Conservation (phyloP, 23 tunicate species). For the Corella eumyota region DNA sequence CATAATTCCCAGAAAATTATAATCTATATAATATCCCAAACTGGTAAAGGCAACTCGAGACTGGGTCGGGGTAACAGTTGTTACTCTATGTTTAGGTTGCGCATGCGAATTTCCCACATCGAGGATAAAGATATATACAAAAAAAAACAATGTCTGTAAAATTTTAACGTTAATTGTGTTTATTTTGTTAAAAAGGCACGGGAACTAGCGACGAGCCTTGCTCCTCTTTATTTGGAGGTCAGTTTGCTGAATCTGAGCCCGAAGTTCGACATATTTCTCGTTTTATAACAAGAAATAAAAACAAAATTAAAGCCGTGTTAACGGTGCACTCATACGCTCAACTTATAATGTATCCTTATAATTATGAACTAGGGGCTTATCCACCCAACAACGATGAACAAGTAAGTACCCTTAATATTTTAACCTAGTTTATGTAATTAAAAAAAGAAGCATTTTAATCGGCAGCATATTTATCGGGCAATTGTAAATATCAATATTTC, state of each 20-base stretch:
- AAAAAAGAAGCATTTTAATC: too few relatives aligned
- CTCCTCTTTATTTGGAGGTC: slow-evolving; percentile 30
- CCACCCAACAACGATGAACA: slow-evolving; percentile 48
- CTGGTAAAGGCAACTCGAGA: too few relatives aligned
- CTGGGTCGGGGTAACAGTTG: too few relatives aligned
- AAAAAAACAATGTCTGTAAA: too few relatives aligned
- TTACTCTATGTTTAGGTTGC: too few relatives aligned
- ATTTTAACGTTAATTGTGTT: background rate
- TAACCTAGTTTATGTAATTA: background rate
- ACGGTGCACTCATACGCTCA: slow-evolving; percentile 74
- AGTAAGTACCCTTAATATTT: slow-evolving; percentile 6
- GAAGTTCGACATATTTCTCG: slow-evolving; percentile 54
- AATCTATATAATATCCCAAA: too few relatives aligned
- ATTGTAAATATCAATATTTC: too few relatives aligned
- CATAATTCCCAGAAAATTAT: too few relatives aligned
- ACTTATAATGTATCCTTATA: slow-evolving; percentile 60
- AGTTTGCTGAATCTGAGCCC: slow-evolving; percentile 50
- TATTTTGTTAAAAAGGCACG: too few relatives aligned
- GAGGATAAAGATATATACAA: too few relatives aligned
- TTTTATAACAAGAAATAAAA: slow-evolving; percentile 28
- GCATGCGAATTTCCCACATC: too few relatives aligned
- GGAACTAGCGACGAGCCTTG: slow-evolving; percentile 51
- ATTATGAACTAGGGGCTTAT: slow-evolving; percentile 21
- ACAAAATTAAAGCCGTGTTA: slow-evolving; percentile 43
- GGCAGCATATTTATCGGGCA: too few relatives aligned